Evolutionary conservation across 2,113 vertebrate genomes (phyloP).

Genomic region (Sitta europaea): DNA sequence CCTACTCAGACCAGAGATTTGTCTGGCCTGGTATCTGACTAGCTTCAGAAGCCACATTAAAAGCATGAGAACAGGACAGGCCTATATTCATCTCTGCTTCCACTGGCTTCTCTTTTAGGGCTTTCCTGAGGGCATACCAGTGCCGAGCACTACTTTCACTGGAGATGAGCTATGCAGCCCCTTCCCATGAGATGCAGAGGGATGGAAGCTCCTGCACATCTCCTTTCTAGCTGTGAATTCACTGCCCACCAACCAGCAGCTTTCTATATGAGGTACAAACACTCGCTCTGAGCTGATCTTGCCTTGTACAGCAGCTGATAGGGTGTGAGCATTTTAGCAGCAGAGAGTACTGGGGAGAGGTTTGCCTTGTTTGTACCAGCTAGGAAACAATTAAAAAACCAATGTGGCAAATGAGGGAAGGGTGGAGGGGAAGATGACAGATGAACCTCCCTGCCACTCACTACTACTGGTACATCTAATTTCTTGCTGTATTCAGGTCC

Average conservation of each 20-base stretch:
- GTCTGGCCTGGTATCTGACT: not conserved
- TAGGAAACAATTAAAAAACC: not conserved
- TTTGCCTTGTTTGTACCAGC: not conserved
- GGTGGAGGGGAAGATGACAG: not conserved
- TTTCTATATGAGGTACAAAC: not conserved
- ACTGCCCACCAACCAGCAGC: not conserved
- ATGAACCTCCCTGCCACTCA: not conserved
- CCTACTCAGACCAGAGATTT: not conserved
- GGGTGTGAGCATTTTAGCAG: not conserved
- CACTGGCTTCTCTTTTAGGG: not conserved
- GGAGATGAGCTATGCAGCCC: accelerated
- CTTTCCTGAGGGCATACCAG: not conserved
- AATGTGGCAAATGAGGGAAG: not conserved
- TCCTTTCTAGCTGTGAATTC: not conserved
- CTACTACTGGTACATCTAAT: not conserved
- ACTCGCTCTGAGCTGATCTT: not conserved
- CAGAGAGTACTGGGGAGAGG: not conserved
- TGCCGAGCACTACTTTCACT: accelerated
- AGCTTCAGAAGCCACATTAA: not conserved
- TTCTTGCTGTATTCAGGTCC: not conserved
- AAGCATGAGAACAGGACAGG: not conserved
- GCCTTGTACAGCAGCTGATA: not conserved
- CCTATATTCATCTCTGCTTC: not conserved
- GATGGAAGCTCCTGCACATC: not conserved
- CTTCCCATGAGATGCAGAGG: not conserved